A percentile compares a stretch with the other conserved stretches of the same genome.
These are phyloP conservation scores for Rafetus swinhoei DNA, from an alignment of 2,113 vertebrate species.

Conservation along the genomic window DNA sequence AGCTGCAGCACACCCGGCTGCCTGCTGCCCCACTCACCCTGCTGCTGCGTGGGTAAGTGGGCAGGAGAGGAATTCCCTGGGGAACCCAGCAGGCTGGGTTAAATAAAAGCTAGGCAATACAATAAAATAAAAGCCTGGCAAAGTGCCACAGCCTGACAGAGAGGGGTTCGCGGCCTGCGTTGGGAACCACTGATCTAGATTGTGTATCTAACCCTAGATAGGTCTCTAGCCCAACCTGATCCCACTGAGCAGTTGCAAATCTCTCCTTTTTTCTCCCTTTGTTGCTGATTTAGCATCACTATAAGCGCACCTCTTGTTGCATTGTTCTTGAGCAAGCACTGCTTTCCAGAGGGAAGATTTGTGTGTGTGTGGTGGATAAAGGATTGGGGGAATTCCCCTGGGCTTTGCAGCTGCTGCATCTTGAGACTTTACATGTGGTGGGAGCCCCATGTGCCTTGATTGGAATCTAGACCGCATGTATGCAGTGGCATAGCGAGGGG, in stretches of 20 bases:
- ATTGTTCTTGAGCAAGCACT: not conserved
- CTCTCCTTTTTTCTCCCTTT: not conserved
- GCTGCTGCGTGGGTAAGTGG: too few relatives aligned
- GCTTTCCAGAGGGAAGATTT: not conserved
- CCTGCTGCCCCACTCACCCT: too few relatives aligned
- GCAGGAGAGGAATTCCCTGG: too few relatives aligned
- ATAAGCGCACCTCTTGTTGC: not conserved
- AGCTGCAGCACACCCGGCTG: too few relatives aligned
- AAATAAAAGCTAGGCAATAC: too few relatives aligned
- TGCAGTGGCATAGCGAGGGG: too few relatives aligned
- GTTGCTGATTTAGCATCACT: rapidly evolving
- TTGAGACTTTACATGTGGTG: not conserved
- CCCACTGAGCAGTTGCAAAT: not conserved
- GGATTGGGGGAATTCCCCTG: not conserved
- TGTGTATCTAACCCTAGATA: not conserved
- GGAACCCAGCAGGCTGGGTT: too few relatives aligned
- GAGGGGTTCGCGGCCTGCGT: too few relatives aligned
- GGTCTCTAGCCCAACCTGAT: too few relatives aligned
- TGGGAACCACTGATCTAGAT: too few relatives aligned
- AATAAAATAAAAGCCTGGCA: too few relatives aligned
- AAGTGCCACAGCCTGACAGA: too few relatives aligned
- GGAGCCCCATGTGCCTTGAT: rapidly evolving
- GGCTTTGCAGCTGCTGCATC: not conserved
- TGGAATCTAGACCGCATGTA: rapidly evolving
- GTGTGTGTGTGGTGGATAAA: not conserved